Conservation (phyloP, 2,888 invertebrate genomes). For the Xestia xanthographa region DNA sequence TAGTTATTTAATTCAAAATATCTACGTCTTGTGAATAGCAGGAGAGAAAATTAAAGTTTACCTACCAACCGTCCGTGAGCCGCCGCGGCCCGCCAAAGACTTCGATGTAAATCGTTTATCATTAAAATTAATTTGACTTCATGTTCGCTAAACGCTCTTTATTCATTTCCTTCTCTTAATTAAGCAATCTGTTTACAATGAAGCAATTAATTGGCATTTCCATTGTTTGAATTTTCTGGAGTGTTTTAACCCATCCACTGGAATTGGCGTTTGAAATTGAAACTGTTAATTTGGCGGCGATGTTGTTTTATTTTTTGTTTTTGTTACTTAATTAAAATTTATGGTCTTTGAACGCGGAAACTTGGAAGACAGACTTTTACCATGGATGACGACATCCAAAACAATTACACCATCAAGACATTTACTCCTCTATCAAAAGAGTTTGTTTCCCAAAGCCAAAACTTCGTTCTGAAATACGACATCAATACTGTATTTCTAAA, state of each 20-base stretch:
- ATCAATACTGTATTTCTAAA: too few relatives aligned
- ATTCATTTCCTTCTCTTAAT: constrained; percentile 89
- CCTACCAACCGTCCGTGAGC: constrained; percentile 64
- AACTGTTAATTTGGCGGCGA: constrained; percentile 71
- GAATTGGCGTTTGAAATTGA: constrained; percentile 75
- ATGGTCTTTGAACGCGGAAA: constrained; percentile 25
- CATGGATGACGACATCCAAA: constrained; percentile 9
- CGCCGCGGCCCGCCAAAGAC: constrained; percentile 58
- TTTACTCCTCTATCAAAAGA: neutral
- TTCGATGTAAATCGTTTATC: constrained; percentile 84
- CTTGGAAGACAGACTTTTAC: neutral
- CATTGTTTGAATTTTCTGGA: constrained; percentile 81
- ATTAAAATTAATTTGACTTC: constrained; percentile 89
- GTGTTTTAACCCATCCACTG: constrained; percentile 80
- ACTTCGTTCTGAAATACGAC: too few relatives aligned
- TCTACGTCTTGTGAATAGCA: constrained; percentile 68
- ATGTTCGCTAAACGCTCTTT: constrained; percentile 86
- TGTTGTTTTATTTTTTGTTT: constrained; percentile 67
- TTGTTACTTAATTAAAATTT: constrained; percentile 54
- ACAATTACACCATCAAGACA: constrained; percentile 18
- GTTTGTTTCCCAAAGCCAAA: neutral
- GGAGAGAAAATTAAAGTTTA: constrained; percentile 76
- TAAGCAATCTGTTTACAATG: constrained; percentile 90
- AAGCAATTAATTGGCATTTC: constrained; percentile 88
- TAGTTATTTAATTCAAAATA: constrained; percentile 66